Evolutionary conservation across 1,140 invertebrate genomes (phyloP).

Genomic region (Aphis gossypii): DNA sequence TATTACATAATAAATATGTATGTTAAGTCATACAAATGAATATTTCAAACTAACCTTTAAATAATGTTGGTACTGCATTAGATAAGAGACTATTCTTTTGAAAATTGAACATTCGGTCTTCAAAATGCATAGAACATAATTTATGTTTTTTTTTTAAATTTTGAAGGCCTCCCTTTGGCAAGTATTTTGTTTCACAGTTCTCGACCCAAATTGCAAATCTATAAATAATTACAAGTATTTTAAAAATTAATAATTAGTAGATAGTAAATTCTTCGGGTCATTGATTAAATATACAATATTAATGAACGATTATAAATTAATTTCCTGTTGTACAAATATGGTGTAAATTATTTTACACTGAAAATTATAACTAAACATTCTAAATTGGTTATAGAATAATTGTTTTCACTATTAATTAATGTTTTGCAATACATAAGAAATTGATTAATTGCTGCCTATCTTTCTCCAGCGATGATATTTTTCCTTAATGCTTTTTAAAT

Average conservation of each 20-base stretch:
- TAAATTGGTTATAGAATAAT: too few relatives aligned
- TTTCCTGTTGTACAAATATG: too few relatives aligned
- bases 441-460: too few relatives aligned
- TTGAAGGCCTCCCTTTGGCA: not conserved
- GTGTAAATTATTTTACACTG: too few relatives aligned
- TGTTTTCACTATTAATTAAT: too few relatives aligned
- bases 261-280: not conserved
- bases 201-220: not conserved
- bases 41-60: not conserved
- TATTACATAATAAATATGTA: not conserved
- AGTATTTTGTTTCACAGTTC: not conserved
- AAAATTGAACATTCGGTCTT: not conserved
- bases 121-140: not conserved
- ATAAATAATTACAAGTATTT: not conserved
- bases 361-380: too few relatives aligned
- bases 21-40: not conserved
- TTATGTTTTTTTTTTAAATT: not conserved
- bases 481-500: too few relatives aligned
- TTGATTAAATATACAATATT: not conserved
- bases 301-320: too few relatives aligned
- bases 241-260: not conserved
- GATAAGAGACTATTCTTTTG: not conserved
- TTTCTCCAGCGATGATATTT: too few relatives aligned
- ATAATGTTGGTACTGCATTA: not conserved
- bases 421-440: too few relatives aligned